These are phyloP conservation scores for Fulica atra DNA, from an alignment of 2,113 vertebrate species.

Conservation along the genomic window DNA sequence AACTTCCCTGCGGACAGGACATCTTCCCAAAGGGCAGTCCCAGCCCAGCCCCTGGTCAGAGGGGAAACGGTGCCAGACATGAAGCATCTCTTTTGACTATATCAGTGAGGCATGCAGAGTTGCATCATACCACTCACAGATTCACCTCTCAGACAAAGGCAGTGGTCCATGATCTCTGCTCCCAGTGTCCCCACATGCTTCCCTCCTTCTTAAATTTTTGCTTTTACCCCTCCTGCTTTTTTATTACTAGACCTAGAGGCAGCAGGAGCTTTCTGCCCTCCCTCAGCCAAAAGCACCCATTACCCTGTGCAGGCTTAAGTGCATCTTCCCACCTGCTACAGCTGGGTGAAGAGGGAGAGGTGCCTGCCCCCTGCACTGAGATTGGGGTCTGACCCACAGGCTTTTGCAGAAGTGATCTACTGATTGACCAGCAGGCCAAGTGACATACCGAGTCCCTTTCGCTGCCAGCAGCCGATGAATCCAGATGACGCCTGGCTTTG, in stretches of 20 bases:
- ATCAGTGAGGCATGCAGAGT: background rate
- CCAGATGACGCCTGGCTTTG: rapidly evolving
- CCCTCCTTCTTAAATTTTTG: background rate
- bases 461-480: background rate
- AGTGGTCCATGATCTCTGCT: background rate
- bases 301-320: rapidly evolving
- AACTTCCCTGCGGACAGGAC: background rate
- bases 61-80: rapidly evolving
- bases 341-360: background rate
- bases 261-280: background rate
- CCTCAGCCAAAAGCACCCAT: background rate
- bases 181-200: background rate
- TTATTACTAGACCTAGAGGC: background rate
- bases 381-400: background rate
- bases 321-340: background rate
- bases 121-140: rapidly evolving
- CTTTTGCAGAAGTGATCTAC: no score
- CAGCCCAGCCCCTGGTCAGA: background rate
- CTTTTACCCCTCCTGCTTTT: background rate
- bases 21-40: background rate
- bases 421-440: background rate
- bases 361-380: rapidly evolving
- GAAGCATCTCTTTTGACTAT: background rate
- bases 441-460: background rate
- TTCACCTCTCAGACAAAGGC: background rate